A percentile compares a stretch with the other conserved stretches of the same genome.
These are phyloP conservation scores for Campoletis raptor DNA, from an alignment of 2,888 invertebrate species.

Conservation along the genomic window DNA sequence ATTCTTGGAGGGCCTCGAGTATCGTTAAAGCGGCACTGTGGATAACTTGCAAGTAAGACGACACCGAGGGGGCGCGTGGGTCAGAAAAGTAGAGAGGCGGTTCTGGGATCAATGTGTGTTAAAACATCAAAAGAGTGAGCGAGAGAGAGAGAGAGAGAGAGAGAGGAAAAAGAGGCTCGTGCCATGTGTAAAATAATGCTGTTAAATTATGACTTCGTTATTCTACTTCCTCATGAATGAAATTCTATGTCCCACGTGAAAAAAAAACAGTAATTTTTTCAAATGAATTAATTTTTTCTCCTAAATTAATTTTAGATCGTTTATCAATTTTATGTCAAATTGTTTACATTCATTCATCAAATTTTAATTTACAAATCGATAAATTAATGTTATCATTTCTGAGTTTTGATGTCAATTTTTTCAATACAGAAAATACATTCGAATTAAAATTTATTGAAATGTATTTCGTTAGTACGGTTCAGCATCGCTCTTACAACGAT, in stretches of 20 bases:
- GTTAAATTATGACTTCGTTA: constrained; percentile 4
- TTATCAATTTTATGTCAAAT: not conserved
- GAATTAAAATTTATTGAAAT: too few relatives aligned
- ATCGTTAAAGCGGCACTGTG: constrained; percentile 66
- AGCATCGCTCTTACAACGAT: too few relatives aligned
- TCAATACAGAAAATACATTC: too few relatives aligned
- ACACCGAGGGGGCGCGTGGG: constrained; percentile 59
- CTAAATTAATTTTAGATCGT: not conserved
- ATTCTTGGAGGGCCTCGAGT: constrained; percentile 63
- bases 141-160: constrained; percentile 5
- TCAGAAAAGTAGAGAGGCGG: constrained; percentile 50
- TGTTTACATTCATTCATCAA: not conserved
- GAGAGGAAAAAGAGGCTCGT: constrained; percentile 2
- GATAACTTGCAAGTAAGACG: constrained; percentile 60
- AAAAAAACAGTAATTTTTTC: not conserved
- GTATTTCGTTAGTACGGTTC: too few relatives aligned
- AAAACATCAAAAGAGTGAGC: constrained; percentile 10
- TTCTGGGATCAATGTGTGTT: constrained; percentile 42
- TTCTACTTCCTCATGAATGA: not conserved
- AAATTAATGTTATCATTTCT: not conserved
- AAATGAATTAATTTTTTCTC: too few relatives aligned
- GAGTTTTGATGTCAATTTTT: too few relatives aligned
- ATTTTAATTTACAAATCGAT: not conserved
- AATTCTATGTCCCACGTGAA: not conserved
- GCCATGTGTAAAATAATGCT: constrained; percentile 15